A percentile compares a stretch with the other conserved stretches of the same genome.
phyloP scores from a whole-genome alignment of 2,797 vertebrate genomes.

The Galago senegalensis region DNA sequence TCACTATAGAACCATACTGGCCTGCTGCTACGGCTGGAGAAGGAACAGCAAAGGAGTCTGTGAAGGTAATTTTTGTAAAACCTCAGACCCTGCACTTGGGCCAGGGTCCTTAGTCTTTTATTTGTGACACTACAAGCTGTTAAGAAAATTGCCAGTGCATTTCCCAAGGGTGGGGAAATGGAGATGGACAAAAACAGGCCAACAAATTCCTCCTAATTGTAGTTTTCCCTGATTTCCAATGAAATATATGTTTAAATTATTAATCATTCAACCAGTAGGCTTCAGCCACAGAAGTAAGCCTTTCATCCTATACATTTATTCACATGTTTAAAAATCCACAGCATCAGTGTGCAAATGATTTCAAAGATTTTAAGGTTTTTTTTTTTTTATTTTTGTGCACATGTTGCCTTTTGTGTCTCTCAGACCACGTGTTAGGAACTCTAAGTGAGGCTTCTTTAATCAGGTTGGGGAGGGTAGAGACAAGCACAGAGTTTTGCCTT shows the following conservation, averaged over 20 bases:
- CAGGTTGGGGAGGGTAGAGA: not conserved
- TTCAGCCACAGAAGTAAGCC: conserved; percentile 2
- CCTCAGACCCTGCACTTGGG: not conserved
- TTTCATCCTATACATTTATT: conserved; percentile 37
- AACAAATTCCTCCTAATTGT: not conserved
- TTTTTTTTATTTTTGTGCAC: conserved; percentile 22
- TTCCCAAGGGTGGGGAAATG: not conserved
- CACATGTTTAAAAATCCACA: conserved; percentile 25
- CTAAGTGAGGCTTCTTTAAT: not conserved
- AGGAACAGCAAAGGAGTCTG: conserved; percentile 94
- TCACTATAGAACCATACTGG: conserved; percentile 93
- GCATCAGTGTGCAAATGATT: not conserved
- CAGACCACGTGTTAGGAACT: not conserved
- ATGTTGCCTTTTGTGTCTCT: conserved; percentile 23
- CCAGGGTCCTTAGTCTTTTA: not conserved
- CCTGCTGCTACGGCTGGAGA: conserved; percentile 98
- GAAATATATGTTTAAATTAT: conserved; percentile 54
- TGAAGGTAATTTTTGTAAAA: conserved; percentile 92
- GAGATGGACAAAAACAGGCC: not conserved
- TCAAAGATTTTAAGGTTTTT: conserved; percentile 38
- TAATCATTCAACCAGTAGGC: not conserved
- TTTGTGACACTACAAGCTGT: not conserved
- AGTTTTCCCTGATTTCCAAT: not conserved
- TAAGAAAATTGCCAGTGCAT: not conserved
- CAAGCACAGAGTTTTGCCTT: not conserved